These are phyloP conservation scores for Lepidurus couesii DNA, from an alignment of 1,140 invertebrate genomes.

Conservation along the genomic window DNA sequence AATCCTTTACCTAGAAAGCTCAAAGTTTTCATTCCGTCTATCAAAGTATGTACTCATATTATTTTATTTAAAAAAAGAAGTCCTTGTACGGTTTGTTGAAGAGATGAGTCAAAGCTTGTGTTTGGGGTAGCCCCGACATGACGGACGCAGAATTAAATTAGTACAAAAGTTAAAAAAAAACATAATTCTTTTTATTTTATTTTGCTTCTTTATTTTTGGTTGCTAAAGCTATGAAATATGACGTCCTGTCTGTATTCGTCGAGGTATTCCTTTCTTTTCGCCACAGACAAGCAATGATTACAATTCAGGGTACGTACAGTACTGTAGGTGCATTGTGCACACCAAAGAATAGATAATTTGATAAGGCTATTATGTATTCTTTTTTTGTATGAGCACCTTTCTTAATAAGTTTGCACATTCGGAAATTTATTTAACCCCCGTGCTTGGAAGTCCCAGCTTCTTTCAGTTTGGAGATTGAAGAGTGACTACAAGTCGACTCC, in stretches of 20 bases:
- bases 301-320: not conserved
- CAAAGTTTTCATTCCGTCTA: not conserved
- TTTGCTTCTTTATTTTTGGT: not conserved
- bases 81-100: not conserved
- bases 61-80: too few relatives aligned
- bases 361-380: not conserved
- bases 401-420: not conserved
- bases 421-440: not conserved
- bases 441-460: not conserved
- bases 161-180: not conserved
- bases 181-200: not conserved
- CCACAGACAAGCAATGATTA: not conserved
- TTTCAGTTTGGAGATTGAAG: not conserved
- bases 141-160: slow-evolving; percentile 3
- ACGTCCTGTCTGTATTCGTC: not conserved
- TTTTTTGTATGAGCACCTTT: not conserved
- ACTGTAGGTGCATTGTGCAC: not conserved
- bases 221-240: not conserved
- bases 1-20: not conserved
- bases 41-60: not conserved
- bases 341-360: not conserved
- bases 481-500: slow-evolving; percentile 5
- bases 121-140: not conserved
- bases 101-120: not conserved
- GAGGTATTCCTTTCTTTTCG: not conserved